Evolutionary conservation across 2,113 vertebrate genomes (phyloP).

Genomic region (Anhinga rufa): DNA sequence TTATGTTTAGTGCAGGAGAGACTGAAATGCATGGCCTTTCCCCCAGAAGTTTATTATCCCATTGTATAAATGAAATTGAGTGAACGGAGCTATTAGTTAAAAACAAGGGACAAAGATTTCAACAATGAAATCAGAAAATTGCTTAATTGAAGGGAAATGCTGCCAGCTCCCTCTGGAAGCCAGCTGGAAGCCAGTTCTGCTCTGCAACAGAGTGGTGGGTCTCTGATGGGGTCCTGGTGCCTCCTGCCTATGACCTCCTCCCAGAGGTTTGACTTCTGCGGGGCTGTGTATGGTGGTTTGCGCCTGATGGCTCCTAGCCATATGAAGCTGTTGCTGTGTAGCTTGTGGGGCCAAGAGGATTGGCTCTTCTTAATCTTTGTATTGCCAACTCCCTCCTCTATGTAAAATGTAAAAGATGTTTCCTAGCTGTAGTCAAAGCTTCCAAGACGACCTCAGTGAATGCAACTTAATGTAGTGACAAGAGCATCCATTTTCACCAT

Average conservation of each 20-base stretch:
- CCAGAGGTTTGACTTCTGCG: neutral
- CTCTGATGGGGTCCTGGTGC: neutral
- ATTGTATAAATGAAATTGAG: conserved; percentile 12
- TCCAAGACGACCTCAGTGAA: neutral
- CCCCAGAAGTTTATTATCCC: conserved; percentile 19
- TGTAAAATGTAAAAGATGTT: neutral
- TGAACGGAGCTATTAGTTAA: neutral
- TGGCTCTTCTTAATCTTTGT: neutral
- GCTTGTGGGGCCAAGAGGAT: neutral
- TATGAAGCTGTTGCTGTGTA: neutral
- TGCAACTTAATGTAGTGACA: neutral
- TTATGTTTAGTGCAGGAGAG: neutral
- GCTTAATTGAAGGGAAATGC: neutral
- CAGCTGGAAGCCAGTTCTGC: conserved; percentile 15
- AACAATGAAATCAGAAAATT: conserved; percentile 2
- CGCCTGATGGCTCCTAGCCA: conserved; percentile 19
- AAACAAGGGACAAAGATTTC: conserved; percentile 1
- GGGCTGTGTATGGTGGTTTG: neutral
- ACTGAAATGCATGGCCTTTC: neutral
- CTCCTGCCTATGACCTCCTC: neutral
- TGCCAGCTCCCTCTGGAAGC: conserved; percentile 14
- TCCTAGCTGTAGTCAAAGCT: neutral
- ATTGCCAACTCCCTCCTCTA: neutral
- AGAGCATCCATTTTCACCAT: neutral
- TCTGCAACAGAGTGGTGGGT: neutral